These are phyloP conservation scores for Stichopus horrens DNA, from an alignment of 53 echinoderm and acorn worm species.

Conservation along the genomic window DNA sequence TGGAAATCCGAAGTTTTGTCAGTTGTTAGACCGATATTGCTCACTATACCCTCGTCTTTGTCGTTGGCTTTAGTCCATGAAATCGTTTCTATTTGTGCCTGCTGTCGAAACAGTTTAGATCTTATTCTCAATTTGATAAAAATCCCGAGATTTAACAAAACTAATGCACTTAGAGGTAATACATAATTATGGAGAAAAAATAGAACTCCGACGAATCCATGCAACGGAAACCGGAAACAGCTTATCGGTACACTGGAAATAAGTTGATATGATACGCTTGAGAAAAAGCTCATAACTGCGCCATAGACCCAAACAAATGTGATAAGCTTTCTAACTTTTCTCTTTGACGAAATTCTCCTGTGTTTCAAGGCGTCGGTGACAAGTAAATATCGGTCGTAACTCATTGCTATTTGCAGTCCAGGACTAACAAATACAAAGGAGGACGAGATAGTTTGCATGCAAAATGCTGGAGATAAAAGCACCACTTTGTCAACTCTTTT, in stretches of 20 bases:
- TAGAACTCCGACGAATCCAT: not conserved
- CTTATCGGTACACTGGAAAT: not conserved
- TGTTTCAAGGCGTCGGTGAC: not conserved
- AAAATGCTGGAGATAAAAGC: too few species aligned
- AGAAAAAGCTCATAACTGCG: too few species aligned
- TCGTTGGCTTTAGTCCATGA: too few species aligned
- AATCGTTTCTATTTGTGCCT: too few species aligned
- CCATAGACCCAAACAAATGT: not conserved
- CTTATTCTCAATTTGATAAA: constrained; percentile 11
- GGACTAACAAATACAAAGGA: not conserved
- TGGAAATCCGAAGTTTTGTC: too few species aligned
- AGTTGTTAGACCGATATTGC: too few species aligned
- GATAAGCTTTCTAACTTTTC: not conserved
- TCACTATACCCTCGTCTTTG: too few species aligned
- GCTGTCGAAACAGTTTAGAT: not conserved
- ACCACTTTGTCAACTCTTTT: too few species aligned
- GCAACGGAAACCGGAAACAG: not conserved
- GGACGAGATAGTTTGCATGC: too few species aligned
- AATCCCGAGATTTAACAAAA: not conserved
- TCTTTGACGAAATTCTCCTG: not conserved
- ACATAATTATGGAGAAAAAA: not conserved
- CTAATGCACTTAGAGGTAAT: not conserved
- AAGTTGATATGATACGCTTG: not conserved
- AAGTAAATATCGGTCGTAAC: constrained; percentile 1
- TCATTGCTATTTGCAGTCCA: not conserved